Evolutionary conservation across 1,140 invertebrate species (phyloP).

Genomic region (Lamellibrachia luymesi): DNA sequence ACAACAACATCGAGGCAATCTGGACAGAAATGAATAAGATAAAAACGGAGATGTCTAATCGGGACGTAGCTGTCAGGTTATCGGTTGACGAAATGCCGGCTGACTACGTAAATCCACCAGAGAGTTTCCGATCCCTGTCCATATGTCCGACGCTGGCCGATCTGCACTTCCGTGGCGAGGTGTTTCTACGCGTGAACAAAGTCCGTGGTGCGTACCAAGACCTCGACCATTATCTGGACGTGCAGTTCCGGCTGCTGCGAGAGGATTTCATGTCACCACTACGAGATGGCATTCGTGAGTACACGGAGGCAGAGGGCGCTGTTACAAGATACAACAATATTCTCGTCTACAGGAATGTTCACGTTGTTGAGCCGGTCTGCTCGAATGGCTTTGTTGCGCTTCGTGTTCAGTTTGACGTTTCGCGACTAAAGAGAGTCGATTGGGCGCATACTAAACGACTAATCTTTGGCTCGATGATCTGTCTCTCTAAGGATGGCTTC

Average conservation of each 20-base stretch:
- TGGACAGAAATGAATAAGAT: no score
- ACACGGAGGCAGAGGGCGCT: conserved; percentile 30
- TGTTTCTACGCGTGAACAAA: conserved; percentile 63
- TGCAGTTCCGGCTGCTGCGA: conserved; percentile 70
- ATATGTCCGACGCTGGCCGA: conserved; percentile 28
- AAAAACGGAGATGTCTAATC: no score
- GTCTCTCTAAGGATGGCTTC: conserved; percentile 71
- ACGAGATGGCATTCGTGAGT: conserved; percentile 40
- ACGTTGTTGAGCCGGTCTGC: conserved; percentile 16
- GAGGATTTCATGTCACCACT: conserved; percentile 63
- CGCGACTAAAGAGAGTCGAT: conserved; percentile 35
- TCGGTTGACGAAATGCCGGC: conserved; percentile 11
- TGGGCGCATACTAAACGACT: conserved; percentile 61
- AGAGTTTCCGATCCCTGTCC: conserved; percentile 36
- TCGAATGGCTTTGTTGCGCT: conserved; percentile 25
- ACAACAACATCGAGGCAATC: no score
- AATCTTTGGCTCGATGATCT: conserved; percentile 70
- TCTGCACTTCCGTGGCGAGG: neutral
- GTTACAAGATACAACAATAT: conserved; percentile 19
- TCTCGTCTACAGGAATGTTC: conserved; percentile 29
- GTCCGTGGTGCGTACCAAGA: conserved; percentile 62
- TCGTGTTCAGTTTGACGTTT: conserved; percentile 43
- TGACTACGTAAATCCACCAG: conserved; percentile 31
- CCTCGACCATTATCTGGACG: conserved; percentile 70
- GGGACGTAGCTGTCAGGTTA: no score